phyloP scores from a whole-genome alignment of 2,113 vertebrate species.

The Brachirus orientalis region DNA sequence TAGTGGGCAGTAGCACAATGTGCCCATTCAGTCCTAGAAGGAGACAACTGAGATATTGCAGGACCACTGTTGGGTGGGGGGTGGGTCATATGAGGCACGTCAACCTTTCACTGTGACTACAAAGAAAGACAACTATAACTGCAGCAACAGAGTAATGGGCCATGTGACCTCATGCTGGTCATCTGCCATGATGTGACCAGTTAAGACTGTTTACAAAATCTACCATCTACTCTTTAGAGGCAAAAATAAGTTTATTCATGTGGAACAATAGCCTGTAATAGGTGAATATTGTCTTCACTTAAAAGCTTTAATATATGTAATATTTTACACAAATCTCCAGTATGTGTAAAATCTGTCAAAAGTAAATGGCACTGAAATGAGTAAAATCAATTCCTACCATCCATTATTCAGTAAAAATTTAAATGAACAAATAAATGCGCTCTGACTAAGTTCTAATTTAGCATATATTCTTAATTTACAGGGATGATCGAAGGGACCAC shows the following conservation, averaged over 20 bases:
- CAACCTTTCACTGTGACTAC: conserved; percentile 67
- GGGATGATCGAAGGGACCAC: conserved; percentile 35
- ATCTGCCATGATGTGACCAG: conserved; percentile 34
- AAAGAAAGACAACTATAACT: conserved; percentile 66
- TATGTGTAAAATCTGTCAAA: conserved; percentile 1
- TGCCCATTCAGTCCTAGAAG: conserved; percentile 71
- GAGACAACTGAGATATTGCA: conserved; percentile 77
- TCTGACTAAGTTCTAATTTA: conserved; percentile 44
- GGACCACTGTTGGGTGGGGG: conserved; percentile 65
- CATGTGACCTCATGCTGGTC: conserved; percentile 38
- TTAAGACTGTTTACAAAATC: conserved; percentile 34
- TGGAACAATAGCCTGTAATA: background rate
- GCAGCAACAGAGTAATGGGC: conserved; percentile 49
- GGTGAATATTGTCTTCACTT: background rate
- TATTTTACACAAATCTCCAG: background rate
- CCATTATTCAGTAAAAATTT: conserved; percentile 14
- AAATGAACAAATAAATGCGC: conserved; percentile 12
- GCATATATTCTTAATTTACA: conserved; percentile 22
- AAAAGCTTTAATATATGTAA: background rate
- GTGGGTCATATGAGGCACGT: conserved; percentile 51
- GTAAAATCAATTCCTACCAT: conserved; percentile 5
- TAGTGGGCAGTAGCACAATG: conserved; percentile 66
- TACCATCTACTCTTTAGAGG: conserved; percentile 11
- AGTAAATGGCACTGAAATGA: background rate
- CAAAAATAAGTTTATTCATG: background rate